A percentile compares a stretch with the other conserved stretches of the same genome.
phyloP scores from a whole-genome alignment of 2,888 invertebrate genomes.

The Tetragonisca angustula region DNA sequence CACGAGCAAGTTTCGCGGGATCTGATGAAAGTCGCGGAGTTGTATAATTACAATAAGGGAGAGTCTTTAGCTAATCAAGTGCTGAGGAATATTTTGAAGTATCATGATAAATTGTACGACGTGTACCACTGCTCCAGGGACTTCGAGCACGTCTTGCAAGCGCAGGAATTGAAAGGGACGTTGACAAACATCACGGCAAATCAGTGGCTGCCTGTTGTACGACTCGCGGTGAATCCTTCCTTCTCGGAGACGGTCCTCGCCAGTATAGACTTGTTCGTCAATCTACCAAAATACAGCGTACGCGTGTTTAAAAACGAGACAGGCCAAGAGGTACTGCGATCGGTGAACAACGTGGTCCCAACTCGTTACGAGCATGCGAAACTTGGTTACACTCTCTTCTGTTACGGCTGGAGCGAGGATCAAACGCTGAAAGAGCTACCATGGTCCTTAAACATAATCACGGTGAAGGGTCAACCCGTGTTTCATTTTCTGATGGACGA shows the following conservation, averaged over 20 bases:
- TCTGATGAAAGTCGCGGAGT: slow-evolving; percentile 55
- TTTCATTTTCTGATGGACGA: slow-evolving; percentile 50
- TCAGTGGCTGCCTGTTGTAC: slow-evolving; percentile 72
- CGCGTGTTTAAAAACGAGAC: slow-evolving; percentile 73
- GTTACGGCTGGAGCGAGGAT: slow-evolving; percentile 69
- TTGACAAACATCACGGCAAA: slow-evolving; percentile 50
- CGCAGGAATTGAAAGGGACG: slow-evolving; percentile 59
- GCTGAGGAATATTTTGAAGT: slow-evolving; percentile 64
- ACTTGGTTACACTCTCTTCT: slow-evolving; percentile 74
- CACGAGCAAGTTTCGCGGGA: slow-evolving; percentile 54
- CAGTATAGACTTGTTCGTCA: slow-evolving; percentile 61
- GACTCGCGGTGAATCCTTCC: slow-evolving; percentile 60
- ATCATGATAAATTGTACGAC: slow-evolving; percentile 43
- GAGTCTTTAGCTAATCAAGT: slow-evolving; percentile 55
- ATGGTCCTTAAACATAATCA: slow-evolving; percentile 72
- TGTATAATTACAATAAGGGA: slow-evolving; percentile 59
- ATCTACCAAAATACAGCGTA: slow-evolving; percentile 63
- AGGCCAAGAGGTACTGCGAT: slow-evolving; percentile 60
- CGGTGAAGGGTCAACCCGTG: slow-evolving; percentile 67
- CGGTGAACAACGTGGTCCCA: slow-evolving; percentile 64
- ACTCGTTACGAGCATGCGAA: slow-evolving; percentile 50
- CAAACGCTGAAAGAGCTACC: slow-evolving; percentile 56
- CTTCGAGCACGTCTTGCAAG: slow-evolving; percentile 65
- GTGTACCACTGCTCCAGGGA: slow-evolving; percentile 68
- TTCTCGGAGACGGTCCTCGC: slow-evolving; percentile 41